Base-by-base conservation (phyloP, 2,888 invertebrate genomes). In the Acrobasis suavella region DNA sequence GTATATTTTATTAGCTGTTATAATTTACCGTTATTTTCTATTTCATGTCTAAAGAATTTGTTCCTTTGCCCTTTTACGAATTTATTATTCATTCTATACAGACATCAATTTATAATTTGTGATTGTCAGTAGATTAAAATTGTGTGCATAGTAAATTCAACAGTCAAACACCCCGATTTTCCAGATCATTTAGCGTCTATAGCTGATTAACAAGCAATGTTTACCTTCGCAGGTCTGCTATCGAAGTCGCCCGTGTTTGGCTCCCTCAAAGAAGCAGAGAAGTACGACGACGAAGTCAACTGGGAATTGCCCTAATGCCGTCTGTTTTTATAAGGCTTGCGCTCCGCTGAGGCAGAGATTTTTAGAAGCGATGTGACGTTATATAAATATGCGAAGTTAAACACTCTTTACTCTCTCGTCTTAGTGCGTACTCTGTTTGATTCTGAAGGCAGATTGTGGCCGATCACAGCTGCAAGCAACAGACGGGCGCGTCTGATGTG, bases 221-320 rank as follows among this genome's bases (percentile, higher is more conserved):
- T 60, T 60, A 32, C 16, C 50, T 71, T 84, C 79, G 2, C 83
- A 94, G 94, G 94, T 71, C 73, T 91, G 50, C 72, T 94, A 32
- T 78, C 93, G 42, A 93, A 90, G 71, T 75, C 87, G 63, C 81
- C 86, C 39, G 16, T 84, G 16, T 93, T 86, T 82, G 86, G 69
- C 73, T 86, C 85, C 64, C 80, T 95, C 51, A 85, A 92, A 60
- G 93, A 93, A 64, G 89, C 91, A 42, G 92, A 94, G 64, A 92
- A 93, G 68, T 95, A 95, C 79, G 88, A 94, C 76, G 95, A 96
- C 75, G 93, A 93, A 73, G 78, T 92, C 72, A 93, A 93, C 75
- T 96, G 95, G 95, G 94, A 95, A 72, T 87, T 95, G 66, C 95
- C 95, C 3, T 85, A 83, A 78, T 68, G 65, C 62, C 70, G 64